These are phyloP conservation scores for Cyclopterus lumpus DNA, from an alignment of 2,797 vertebrate species.

Conservation along the genomic window DNA sequence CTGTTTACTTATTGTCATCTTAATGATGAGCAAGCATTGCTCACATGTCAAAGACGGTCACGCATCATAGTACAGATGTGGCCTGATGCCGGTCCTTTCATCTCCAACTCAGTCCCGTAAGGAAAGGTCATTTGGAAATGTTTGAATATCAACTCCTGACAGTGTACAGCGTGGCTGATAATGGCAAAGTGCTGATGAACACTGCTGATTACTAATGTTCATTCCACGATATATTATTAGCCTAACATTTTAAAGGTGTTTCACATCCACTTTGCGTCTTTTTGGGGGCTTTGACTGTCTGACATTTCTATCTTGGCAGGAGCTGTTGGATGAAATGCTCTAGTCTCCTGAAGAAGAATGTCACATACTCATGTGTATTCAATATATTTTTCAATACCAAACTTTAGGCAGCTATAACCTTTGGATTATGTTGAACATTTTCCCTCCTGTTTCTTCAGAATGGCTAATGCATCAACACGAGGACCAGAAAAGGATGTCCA, in stretches of 20 bases:
- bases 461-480: background rate
- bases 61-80: background rate
- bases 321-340: conserved; percentile 1
- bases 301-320: conserved; percentile 34
- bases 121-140: conserved; percentile 5
- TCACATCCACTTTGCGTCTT: conserved; percentile 6
- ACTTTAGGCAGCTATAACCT: background rate
- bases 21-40: background rate
- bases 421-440: background rate
- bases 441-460: background rate
- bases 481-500: background rate
- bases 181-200: conserved; percentile 11
- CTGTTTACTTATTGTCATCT: conserved; percentile 30
- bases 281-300: conserved; percentile 10
- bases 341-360: background rate
- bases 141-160: conserved; percentile 11
- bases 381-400: background rate
- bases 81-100: conserved; percentile 12
- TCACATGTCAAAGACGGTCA: conserved; percentile 28
- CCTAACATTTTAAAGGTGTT: conserved; percentile 9
- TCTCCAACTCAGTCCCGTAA: background rate
- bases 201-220: background rate
- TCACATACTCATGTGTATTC: conserved; percentile 2
- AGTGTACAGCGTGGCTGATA: background rate
- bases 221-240: background rate